Conservation (phyloP, 2,113 vertebrate species). For the Peromyscus maniculatus region DNA sequence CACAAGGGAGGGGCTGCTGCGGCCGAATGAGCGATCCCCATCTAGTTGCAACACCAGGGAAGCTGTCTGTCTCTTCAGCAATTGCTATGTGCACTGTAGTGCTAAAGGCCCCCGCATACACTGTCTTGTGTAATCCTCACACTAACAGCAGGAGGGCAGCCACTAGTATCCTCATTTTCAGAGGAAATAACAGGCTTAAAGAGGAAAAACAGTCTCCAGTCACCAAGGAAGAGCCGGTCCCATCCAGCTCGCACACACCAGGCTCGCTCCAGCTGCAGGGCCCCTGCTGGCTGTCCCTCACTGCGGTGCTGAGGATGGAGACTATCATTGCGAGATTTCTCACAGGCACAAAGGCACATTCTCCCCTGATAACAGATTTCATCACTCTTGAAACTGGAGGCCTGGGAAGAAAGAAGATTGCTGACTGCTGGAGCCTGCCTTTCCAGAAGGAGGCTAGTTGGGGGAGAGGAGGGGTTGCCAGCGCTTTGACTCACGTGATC, state of each 20-base stretch:
- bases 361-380: slow-evolving; percentile 70
- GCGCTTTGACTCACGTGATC: slow-evolving; percentile 61
- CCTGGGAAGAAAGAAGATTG: slow-evolving; percentile 55
- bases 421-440: slow-evolving; percentile 30
- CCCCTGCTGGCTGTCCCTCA: background rate
- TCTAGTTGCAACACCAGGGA: background rate
- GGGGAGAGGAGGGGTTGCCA: slow-evolving; percentile 57
- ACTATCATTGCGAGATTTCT: slow-evolving; percentile 59
- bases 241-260: background rate
- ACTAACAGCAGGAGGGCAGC: background rate
- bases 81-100: background rate
- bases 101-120: background rate
- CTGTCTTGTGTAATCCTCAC: background rate
- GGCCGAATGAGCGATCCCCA: background rate
- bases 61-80: slow-evolving; percentile 4
- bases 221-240: background rate
- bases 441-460: slow-evolving; percentile 62
- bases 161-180: background rate
- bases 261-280: background rate
- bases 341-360: slow-evolving; percentile 37
- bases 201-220: background rate
- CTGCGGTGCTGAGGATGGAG: background rate
- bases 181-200: background rate
- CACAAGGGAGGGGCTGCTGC: slow-evolving; percentile 22
- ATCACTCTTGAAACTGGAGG: slow-evolving; percentile 67